Conservation (phyloP, 1,140 invertebrate genomes). For the Drosophila cardini region DNA sequence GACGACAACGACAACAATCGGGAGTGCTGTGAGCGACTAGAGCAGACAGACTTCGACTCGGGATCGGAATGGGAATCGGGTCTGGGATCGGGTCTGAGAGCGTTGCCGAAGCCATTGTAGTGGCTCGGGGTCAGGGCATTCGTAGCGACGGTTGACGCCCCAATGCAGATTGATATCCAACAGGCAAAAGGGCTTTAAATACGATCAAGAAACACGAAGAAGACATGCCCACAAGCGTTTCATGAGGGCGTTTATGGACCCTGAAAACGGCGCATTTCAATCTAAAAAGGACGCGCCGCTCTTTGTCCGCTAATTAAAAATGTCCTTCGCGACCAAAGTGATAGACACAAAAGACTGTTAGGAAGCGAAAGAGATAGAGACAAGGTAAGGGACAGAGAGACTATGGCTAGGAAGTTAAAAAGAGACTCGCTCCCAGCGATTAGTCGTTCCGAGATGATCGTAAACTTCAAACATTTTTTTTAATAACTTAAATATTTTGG, state of each 20-base stretch:
- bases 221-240: slow-evolving; percentile 31
- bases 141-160: slow-evolving; percentile 59
- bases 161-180: slow-evolving; percentile 71
- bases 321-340: slow-evolving; percentile 58
- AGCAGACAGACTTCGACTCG: background rate
- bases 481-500: background rate
- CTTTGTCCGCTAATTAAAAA: slow-evolving; percentile 72
- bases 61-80: too few relatives aligned
- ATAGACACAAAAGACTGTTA: slow-evolving; percentile 20
- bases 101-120: too few relatives aligned
- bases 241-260: slow-evolving; percentile 56
- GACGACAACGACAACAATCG: slow-evolving; percentile 32
- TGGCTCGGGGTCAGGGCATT: slow-evolving; percentile 49
- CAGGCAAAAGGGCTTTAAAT: slow-evolving; percentile 24
- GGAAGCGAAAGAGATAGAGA: background rate
- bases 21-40: slow-evolving; percentile 23
- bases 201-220: slow-evolving; percentile 18
- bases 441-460: background rate
- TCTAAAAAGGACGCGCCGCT: slow-evolving; percentile 58
- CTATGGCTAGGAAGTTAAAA: background rate
- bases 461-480: background rate
- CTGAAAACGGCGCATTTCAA: slow-evolving; percentile 59
- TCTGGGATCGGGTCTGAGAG: too few relatives aligned
- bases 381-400: background rate
- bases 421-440: background rate